A percentile compares a stretch with the other conserved stretches of the same genome.
These are phyloP conservation scores for Cavia porcellus DNA, from an alignment of 2,113 vertebrate species.

Conservation along the genomic window DNA sequence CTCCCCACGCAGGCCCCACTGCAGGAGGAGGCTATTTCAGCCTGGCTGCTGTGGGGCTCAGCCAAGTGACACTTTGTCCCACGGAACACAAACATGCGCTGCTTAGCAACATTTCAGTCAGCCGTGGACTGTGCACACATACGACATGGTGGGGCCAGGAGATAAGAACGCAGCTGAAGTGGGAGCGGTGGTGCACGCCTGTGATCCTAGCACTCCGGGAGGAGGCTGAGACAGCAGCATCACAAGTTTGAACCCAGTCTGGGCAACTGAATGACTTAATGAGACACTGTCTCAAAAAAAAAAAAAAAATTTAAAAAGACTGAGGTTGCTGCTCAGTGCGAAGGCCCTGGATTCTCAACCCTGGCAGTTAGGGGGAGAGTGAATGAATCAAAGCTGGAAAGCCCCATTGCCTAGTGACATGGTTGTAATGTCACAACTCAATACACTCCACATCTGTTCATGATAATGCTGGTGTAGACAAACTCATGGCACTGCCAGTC, in stretches of 20 bases:
- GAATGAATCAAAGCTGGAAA: not conserved
- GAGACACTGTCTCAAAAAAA: not conserved
- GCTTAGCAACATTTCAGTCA: not conserved
- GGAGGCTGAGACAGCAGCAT: not conserved
- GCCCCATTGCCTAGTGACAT: not conserved
- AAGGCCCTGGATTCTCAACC: not conserved
- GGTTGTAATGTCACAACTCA: not conserved
- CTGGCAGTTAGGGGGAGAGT: not conserved
- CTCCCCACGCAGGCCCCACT: not conserved
- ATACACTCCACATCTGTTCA: not conserved
- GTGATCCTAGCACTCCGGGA: not conserved
- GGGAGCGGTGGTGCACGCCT: not conserved
- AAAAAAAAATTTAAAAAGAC: not conserved
- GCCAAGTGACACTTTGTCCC: not conserved
- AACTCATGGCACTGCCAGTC: not conserved
- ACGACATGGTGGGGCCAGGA: not conserved
- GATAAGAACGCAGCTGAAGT: not conserved
- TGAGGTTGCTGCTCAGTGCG: not conserved
- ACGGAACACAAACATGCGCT: not conserved
- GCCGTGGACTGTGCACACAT: too few species aligned
- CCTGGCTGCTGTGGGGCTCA: not conserved
- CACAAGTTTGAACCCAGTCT: not conserved
- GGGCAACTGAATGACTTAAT: not conserved
- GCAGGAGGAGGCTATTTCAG: not conserved
- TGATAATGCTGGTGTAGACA: not conserved